Conservation (phyloP, 2,797 vertebrate genomes). For the Gobio occitaniae region DNA sequence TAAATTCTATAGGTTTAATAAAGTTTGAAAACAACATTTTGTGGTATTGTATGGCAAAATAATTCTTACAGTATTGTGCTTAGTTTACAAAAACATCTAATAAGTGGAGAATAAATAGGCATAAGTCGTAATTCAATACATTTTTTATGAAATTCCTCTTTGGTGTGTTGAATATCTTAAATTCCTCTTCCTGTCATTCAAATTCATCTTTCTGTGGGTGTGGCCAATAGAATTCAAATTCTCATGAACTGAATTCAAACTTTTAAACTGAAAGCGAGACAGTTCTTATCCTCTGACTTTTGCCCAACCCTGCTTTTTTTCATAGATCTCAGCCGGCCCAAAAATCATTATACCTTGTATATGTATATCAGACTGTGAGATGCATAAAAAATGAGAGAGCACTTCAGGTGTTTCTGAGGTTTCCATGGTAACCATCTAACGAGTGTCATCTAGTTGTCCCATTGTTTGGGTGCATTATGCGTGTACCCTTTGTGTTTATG, state of each 20-base stretch:
- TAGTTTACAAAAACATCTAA: background rate
- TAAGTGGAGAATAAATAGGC: background rate
- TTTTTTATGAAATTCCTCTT: background rate
- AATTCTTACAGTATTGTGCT: background rate
- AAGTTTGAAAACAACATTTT: background rate
- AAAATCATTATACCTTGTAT: slow-evolving; percentile 7
- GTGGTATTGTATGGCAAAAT: background rate
- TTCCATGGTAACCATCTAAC: slow-evolving; percentile 70
- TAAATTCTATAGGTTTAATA: too few species aligned
- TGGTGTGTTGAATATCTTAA: background rate
- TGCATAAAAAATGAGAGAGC: slow-evolving; percentile 36
- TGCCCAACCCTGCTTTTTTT: background rate
- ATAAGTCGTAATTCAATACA: background rate
- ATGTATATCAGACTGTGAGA: slow-evolving; percentile 11
- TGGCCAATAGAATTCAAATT: background rate
- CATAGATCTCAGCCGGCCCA: background rate
- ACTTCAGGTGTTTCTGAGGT: slow-evolving; percentile 71
- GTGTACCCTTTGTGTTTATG: slow-evolving; percentile 13
- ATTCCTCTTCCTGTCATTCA: background rate
- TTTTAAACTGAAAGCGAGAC: background rate
- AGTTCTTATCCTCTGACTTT: background rate
- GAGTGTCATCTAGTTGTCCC: slow-evolving; percentile 72
- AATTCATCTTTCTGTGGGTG: background rate
- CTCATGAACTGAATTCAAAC: background rate
- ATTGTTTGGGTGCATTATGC: slow-evolving; percentile 55